A percentile compares a stretch with the other conserved stretches of the same genome.
Evolutionary conservation across 2,888 invertebrate species (phyloP).

Genomic region (Tipula unca): DNA sequence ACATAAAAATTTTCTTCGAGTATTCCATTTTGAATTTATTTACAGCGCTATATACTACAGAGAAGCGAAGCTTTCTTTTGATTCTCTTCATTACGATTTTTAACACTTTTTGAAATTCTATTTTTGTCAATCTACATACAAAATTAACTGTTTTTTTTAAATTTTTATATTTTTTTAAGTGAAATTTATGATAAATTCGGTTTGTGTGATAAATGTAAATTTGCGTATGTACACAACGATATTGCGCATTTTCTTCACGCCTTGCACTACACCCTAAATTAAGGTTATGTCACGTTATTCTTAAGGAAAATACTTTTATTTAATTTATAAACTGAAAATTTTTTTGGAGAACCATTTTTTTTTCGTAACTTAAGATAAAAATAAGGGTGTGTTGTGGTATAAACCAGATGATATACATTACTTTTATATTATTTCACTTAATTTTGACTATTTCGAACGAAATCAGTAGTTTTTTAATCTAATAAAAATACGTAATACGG

Average conservation of each 20-base stretch:
- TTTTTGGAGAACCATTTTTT: background rate
- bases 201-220: background rate
- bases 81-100: background rate
- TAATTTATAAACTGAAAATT: background rate
- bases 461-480: background rate
- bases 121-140: background rate
- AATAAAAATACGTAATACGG: background rate
- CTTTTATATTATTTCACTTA: background rate
- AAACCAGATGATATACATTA: background rate
- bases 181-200: background rate
- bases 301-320: background rate
- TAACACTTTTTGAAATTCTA: background rate
- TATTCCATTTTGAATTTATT: constrained; percentile 8
- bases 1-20: background rate
- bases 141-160: background rate
- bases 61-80: background rate
- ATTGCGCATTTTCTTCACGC: constrained; percentile 23
- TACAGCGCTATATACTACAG: background rate
- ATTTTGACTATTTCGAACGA: background rate
- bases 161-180: background rate
- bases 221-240: background rate
- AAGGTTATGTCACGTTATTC: constrained; percentile 22
- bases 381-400: background rate
- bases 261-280: constrained; percentile 24
- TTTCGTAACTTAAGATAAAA: background rate